Percentiles rank a stretch among this genome's conserved stretches.
These are phyloP conservation scores for Xiphorhynchus elegans DNA, from an alignment of 2,113 vertebrate genomes.

Conservation along the genomic window DNA sequence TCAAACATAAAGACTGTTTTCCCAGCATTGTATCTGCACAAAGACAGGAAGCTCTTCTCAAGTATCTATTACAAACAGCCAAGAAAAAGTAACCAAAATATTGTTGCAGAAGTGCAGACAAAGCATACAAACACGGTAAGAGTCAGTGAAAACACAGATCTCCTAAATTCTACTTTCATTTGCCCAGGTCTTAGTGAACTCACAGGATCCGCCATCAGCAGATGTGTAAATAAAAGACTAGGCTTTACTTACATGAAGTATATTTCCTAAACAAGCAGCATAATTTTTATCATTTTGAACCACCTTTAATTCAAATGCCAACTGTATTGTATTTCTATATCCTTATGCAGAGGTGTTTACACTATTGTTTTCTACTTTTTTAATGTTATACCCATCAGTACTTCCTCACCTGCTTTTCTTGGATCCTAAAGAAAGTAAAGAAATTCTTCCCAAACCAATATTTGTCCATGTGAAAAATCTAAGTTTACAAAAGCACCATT, in stretches of 20 bases:
- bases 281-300: not conserved
- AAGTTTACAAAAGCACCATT: not conserved
- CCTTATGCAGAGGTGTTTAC: not conserved
- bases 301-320: not conserved
- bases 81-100: conserved; percentile 1
- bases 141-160: not conserved
- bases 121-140: not conserved
- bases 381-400: not conserved
- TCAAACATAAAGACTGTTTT: not conserved
- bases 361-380: not conserved
- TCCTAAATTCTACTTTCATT: not conserved
- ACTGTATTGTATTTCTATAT: not conserved
- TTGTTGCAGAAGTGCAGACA: not conserved
- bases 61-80: not conserved
- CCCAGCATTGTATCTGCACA: not conserved
- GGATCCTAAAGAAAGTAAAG: not conserved
- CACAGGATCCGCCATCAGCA: not conserved
- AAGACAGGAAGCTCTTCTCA: not conserved
- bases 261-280: not conserved
- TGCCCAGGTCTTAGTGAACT: not conserved
- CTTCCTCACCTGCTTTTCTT: not conserved
- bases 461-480: not conserved
- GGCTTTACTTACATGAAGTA: not conserved
- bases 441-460: not conserved
- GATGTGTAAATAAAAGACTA: not conserved